These are phyloP conservation scores for Litoditis marina DNA, from an alignment of 2,888 invertebrate genomes.

Conservation along the genomic window DNA sequence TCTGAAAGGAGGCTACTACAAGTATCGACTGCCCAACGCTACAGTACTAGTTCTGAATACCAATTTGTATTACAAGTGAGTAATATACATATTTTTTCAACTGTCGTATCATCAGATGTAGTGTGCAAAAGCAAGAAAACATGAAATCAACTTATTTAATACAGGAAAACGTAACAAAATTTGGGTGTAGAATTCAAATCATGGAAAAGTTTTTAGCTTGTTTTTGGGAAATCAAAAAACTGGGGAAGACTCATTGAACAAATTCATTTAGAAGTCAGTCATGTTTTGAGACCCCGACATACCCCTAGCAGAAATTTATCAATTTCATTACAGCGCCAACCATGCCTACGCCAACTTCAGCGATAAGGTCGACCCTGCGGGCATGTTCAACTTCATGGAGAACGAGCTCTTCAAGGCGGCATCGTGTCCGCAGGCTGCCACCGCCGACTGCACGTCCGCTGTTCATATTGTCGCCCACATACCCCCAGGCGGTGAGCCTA, in stretches of 20 bases:
- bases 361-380: constrained; percentile 50
- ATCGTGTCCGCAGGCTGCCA: constrained; percentile 18
- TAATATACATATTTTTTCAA: constrained; percentile 3
- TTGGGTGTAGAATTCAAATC: background rate
- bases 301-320: too few species aligned
- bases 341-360: constrained; percentile 43
- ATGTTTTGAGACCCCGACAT: too few species aligned
- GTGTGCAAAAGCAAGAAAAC: too few species aligned
- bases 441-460: constrained; percentile 23
- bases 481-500: constrained; percentile 49
- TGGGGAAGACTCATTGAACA: too few species aligned
- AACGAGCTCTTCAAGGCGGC: constrained; percentile 35
- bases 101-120: too few species aligned
- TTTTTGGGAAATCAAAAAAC: too few species aligned
- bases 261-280: too few species aligned
- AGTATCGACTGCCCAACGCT: constrained; percentile 27
- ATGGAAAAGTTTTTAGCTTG: background rate
- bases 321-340: constrained; percentile 29
- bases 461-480: constrained; percentile 59
- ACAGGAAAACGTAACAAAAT: too few species aligned
- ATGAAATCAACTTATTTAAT: too few species aligned
- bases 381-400: constrained; percentile 55
- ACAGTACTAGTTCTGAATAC: constrained; percentile 55
- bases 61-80: constrained; percentile 55
- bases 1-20: constrained; percentile 55